A percentile compares a stretch with the other conserved stretches of the same genome.
phyloP scores from a whole-genome alignment of 2,797 vertebrate genomes.

The Cossypha niveicapilla region DNA sequence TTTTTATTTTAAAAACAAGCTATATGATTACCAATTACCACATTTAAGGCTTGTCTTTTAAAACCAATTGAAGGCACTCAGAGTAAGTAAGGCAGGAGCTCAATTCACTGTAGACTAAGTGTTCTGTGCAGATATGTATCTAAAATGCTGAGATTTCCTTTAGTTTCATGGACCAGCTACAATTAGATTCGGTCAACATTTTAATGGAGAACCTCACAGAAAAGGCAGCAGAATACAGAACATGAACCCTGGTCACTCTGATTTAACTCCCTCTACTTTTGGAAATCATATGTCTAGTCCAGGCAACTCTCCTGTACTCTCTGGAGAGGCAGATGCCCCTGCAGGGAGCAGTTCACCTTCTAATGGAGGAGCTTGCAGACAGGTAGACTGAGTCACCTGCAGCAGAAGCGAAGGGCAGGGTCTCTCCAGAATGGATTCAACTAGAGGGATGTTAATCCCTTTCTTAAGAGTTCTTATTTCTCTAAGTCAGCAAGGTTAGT shows the following conservation, averaged over 20 bases:
- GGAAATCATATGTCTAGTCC: neutral
- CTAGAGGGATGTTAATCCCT: neutral
- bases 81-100: neutral
- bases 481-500: neutral
- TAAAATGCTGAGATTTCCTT: neutral
- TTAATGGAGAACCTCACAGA: neutral
- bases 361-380: neutral
- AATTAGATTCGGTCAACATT: neutral
- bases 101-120: neutral
- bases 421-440: neutral
- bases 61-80: neutral
- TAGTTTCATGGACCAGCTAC: neutral
- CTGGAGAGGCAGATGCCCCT: neutral
- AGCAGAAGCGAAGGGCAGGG: neutral
- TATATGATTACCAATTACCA: neutral
- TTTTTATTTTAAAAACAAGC: neutral
- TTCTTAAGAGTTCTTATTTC: neutral
- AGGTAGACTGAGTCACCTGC: neutral
- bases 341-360: neutral
- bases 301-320: neutral
- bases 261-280: neutral
- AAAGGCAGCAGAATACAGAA: neutral
- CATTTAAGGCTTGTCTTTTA: slow-evolving; percentile 6
- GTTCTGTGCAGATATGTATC: neutral
- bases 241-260: neutral